Conservation (phyloP, 2,888 invertebrate species). For the Nomada flava region DNA sequence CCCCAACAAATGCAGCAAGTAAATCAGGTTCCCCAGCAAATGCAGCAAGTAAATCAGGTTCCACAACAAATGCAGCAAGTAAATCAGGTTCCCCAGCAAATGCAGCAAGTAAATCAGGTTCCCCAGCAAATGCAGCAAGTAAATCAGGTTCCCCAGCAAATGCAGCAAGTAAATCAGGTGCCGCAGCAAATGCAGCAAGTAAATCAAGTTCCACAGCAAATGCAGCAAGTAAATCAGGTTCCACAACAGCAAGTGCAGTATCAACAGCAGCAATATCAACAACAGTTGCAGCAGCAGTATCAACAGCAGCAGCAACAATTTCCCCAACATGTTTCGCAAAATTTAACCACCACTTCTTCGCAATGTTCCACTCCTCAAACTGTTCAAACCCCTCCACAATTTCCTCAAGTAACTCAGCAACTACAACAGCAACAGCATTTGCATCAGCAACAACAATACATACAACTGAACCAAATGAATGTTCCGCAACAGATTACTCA, state of each 20-base stretch:
- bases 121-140: no score
- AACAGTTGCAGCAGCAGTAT: slow-evolving; percentile 78
- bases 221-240: slow-evolving; percentile 81
- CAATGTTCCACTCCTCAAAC: slow-evolving; percentile 82
- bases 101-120: no score
- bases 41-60: no score
- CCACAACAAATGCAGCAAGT: no score
- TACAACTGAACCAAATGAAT: slow-evolving; percentile 86
- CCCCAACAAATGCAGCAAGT: no score
- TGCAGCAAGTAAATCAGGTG: no score
- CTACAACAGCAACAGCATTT: slow-evolving; percentile 86
- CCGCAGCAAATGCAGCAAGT: no score
- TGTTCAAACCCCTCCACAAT: slow-evolving; percentile 81
- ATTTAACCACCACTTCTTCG: slow-evolving; percentile 76
- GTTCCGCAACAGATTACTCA: slow-evolving; percentile 85
- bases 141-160: no score
- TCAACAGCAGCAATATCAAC: slow-evolving; percentile 75
- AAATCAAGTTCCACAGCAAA: slow-evolving; percentile 71
- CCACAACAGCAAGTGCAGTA: slow-evolving; percentile 84
- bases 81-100: no score
- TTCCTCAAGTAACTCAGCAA: slow-evolving; percentile 83
- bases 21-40: no score
- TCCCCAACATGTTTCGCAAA: slow-evolving; percentile 75
- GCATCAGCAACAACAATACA: slow-evolving; percentile 85
- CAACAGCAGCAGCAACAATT: slow-evolving; percentile 79